A percentile compares a stretch with the other conserved stretches of the same genome.
Conservation (phyloP, 1,140 invertebrate genomes). For the Grapholita molesta region DNA sequence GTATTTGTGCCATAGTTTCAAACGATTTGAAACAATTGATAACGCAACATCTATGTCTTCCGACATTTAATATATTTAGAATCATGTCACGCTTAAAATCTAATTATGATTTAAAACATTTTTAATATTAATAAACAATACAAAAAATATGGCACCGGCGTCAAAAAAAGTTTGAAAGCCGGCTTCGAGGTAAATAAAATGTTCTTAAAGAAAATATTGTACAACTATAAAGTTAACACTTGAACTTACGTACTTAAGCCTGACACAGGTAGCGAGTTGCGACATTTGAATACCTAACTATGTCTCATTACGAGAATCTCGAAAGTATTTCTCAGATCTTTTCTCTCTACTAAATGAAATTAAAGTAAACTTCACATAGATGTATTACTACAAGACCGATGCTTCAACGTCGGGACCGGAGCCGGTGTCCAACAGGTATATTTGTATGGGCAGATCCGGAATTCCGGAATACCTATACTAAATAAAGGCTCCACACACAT, state of each 20-base stretch:
- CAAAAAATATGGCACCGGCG: constrained; percentile 11
- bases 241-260: background rate
- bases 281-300: background rate
- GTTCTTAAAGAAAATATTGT: background rate
- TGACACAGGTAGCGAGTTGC: background rate
- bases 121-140: constrained; percentile 15
- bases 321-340: background rate
- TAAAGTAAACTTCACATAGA: too few species aligned
- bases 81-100: constrained; percentile 5
- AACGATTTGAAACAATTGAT: background rate
- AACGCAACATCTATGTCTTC: background rate
- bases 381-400: background rate
- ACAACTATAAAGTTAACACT: background rate
- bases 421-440: background rate
- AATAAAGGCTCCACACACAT: background rate
- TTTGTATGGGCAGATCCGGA: too few species aligned
- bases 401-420: background rate
- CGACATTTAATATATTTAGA: constrained; percentile 8
- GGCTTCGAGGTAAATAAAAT: constrained; percentile 14
- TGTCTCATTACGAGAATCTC: background rate
- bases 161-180: background rate
- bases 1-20: background rate
- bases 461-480: too few species aligned
- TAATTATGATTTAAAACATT: background rate
- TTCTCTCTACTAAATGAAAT: too few species aligned